These are phyloP conservation scores for Neodiprion pinetum DNA, from an alignment of 1,140 invertebrate genomes.

Conservation along the genomic window DNA sequence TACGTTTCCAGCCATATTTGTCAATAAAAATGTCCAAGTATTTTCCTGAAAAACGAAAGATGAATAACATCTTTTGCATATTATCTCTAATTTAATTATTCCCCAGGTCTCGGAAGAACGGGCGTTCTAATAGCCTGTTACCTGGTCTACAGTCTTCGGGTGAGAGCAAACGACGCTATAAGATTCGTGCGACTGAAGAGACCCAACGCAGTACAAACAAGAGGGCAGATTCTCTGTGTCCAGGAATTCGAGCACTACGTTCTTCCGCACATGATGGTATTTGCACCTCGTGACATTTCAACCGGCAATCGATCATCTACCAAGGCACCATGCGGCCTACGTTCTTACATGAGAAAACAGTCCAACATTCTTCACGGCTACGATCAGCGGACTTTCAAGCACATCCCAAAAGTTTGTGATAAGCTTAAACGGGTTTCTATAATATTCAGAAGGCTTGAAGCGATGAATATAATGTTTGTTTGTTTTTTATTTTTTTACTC, in stretches of 20 bases:
- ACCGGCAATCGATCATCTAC: slow-evolving; percentile 64
- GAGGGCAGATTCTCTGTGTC: slow-evolving; percentile 80
- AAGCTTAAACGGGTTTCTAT: not conserved
- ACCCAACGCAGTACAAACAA: slow-evolving; percentile 82
- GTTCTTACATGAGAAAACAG: slow-evolving; percentile 78
- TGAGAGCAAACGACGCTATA: slow-evolving; percentile 81
- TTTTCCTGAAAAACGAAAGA: too few species aligned
- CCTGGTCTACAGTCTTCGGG: slow-evolving; percentile 79
- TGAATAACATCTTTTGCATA: too few species aligned
- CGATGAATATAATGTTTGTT: too few species aligned
- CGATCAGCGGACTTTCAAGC: slow-evolving; percentile 78
- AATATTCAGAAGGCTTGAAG: too few species aligned
- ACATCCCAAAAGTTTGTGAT: slow-evolving; percentile 77
- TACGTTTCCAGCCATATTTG: too few species aligned
- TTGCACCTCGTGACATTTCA: slow-evolving; percentile 64
- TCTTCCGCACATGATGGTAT: slow-evolving; percentile 80
- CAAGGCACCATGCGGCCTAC: slow-evolving; percentile 73
- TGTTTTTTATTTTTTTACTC: not conserved
- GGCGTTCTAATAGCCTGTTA: slow-evolving; percentile 89
- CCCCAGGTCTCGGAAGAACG: slow-evolving; percentile 78
- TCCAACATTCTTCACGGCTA: slow-evolving; percentile 78
- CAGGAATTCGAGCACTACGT: slow-evolving; percentile 85
- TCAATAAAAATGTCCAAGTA: too few species aligned
- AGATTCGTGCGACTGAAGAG: slow-evolving; percentile 81
- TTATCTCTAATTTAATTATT: slow-evolving; percentile 41